Evolutionary conservation across 1,140 invertebrate genomes (phyloP).

Genomic region (Drosophila nigrodunni): DNA sequence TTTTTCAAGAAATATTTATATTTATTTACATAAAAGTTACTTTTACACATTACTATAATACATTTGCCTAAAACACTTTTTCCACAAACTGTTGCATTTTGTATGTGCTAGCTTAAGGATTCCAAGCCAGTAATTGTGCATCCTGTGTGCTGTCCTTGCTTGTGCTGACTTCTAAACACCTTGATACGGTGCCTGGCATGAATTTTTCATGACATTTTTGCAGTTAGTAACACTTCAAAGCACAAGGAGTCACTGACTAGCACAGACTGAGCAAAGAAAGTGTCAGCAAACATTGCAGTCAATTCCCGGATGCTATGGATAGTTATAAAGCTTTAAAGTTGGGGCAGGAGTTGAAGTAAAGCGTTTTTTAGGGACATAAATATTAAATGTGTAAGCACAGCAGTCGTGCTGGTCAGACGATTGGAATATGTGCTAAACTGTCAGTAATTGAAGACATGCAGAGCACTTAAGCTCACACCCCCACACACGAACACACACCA

Average conservation of each 20-base stretch:
- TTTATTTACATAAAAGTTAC: no score
- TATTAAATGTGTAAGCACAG: constrained; percentile 60
- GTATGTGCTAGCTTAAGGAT: constrained; percentile 11
- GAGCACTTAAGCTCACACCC: constrained; percentile 63
- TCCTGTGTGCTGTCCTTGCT: constrained; percentile 14
- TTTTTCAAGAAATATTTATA: neutral
- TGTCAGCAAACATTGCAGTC: constrained; percentile 60
- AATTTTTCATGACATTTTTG: constrained; percentile 77
- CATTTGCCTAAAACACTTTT: neutral
- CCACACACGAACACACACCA: neutral
- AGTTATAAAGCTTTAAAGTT: constrained; percentile 14
- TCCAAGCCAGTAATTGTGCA: constrained; percentile 3
- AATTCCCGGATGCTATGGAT: constrained; percentile 48
- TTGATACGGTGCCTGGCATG: constrained; percentile 57
- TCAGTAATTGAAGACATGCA: constrained; percentile 74
- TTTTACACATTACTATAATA: neutral
- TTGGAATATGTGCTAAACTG: constrained; percentile 75
- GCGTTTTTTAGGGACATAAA: constrained; percentile 43
- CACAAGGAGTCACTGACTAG: constrained; percentile 16
- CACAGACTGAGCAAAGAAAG: constrained; percentile 22
- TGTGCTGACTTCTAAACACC: constrained; percentile 40
- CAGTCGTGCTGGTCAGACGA: constrained; percentile 22
- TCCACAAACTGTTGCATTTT: neutral
- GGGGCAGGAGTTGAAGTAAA: neutral
- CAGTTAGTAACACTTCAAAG: constrained; percentile 51